A percentile compares a stretch with the other conserved stretches of the same genome.
phyloP scores from a whole-genome alignment of 2,113 vertebrate genomes.

The Dissostichus mawsoni region DNA sequence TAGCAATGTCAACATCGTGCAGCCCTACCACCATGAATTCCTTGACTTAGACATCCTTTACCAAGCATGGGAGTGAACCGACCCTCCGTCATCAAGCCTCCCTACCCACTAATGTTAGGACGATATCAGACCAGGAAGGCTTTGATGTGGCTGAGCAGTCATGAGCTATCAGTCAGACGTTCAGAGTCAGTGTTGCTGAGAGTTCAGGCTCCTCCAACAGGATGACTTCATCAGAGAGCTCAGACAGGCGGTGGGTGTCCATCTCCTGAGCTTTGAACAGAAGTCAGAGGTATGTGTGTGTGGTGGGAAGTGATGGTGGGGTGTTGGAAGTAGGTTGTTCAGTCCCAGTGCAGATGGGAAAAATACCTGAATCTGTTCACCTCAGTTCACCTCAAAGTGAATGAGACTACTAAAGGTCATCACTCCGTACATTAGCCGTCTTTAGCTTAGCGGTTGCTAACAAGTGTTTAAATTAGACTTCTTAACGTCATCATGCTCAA shows the following conservation, averaged over 20 bases:
- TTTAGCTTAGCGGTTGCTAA: too few relatives aligned
- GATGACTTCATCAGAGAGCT: constrained; percentile 62
- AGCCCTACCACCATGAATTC: too few relatives aligned
- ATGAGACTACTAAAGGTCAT: too few relatives aligned
- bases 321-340: constrained; percentile 21
- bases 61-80: neutral
- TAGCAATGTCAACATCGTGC: neutral
- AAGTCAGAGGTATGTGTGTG: constrained; percentile 44
- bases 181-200: neutral
- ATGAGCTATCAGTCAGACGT: constrained; percentile 50
- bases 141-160: constrained; percentile 45
- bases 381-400: constrained; percentile 32
- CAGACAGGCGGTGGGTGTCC: constrained; percentile 64
- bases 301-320: constrained; percentile 46
- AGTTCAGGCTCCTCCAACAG: constrained; percentile 4
- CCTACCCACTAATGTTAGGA: constrained; percentile 5
- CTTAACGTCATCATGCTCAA: too few relatives aligned
- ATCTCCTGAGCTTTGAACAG: constrained; percentile 52
- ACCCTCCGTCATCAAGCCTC: constrained; percentile 17
- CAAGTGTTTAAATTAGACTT: too few relatives aligned
- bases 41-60: neutral
- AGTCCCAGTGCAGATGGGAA: neutral
- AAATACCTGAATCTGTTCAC: neutral
- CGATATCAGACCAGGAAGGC: constrained; percentile 42
- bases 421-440: too few relatives aligned